Percentiles rank a stretch among this genome's conserved stretches.
These are phyloP conservation scores for Diarsia dahlii DNA, from an alignment of 2,888 invertebrate species.

Conservation along the genomic window DNA sequence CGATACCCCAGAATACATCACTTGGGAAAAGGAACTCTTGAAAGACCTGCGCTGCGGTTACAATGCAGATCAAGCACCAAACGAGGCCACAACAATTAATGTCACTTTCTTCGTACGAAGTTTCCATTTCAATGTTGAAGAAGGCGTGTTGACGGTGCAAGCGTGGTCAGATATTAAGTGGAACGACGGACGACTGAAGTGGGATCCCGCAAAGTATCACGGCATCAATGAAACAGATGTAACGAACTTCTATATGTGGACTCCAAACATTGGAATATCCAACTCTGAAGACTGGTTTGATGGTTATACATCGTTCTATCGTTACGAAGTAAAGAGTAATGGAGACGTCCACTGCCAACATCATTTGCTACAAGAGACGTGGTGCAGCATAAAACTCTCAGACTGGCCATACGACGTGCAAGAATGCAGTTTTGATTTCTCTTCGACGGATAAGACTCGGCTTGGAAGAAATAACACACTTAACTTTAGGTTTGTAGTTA, in stretches of 20 bases:
- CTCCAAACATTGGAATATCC: conserved; percentile 61
- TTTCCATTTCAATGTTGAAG: conserved; percentile 67
- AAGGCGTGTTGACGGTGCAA: conserved; percentile 65
- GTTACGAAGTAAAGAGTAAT: conserved; percentile 53
- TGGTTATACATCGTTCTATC: neutral
- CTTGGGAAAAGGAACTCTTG: conserved; percentile 60
- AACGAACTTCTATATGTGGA: conserved; percentile 59
- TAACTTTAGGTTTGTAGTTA: neutral
- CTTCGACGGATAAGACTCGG: neutral
- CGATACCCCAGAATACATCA: conserved; percentile 42
- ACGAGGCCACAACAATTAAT: conserved; percentile 38
- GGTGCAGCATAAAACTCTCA: conserved; percentile 65
- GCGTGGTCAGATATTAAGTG: conserved; percentile 61
- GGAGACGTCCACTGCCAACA: conserved; percentile 65
- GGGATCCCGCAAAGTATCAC: conserved; percentile 70
- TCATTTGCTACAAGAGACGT: conserved; percentile 20
- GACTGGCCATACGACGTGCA: conserved; percentile 76
- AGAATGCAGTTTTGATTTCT: conserved; percentile 68
- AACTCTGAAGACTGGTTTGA: conserved; percentile 49
- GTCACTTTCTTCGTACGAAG: conserved; percentile 63
- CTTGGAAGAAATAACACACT: conserved; percentile 1
- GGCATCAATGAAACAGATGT: conserved; percentile 55
- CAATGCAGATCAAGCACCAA: conserved; percentile 1
- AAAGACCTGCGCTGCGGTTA: conserved; percentile 40
- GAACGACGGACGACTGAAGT: conserved; percentile 69